Conservation (phyloP, 2,113 vertebrate genomes). For the Urocolius indicus region DNA sequence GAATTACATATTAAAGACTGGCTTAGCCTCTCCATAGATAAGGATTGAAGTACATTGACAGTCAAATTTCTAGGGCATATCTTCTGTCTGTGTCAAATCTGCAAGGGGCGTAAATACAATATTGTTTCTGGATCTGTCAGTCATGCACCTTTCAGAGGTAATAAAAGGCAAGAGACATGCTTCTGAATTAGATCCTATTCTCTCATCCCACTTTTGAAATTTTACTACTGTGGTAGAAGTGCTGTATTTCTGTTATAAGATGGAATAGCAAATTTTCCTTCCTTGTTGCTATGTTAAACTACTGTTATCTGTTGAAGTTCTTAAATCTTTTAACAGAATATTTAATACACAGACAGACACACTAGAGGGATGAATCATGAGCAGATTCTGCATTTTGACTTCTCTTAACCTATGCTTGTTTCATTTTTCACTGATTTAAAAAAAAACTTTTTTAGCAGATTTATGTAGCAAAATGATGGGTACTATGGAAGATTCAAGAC, state of each 20-base stretch:
- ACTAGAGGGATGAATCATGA: not conserved
- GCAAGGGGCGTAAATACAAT: not conserved
- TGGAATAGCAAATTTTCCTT: not conserved
- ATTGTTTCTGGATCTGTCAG: constrained; percentile 4
- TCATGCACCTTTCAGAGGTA: not conserved
- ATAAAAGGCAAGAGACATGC: not conserved
- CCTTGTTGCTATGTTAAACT: not conserved
- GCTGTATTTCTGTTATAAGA: not conserved
- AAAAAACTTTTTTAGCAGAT: not conserved
- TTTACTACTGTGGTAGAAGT: not conserved
- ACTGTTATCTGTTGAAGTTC: not conserved
- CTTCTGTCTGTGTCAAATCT: not conserved
- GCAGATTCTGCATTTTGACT: not conserved
- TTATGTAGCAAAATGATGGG: not conserved
- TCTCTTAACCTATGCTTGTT: not conserved
- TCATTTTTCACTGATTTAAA: not conserved
- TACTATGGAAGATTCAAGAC: not conserved
- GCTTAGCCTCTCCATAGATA: not conserved
- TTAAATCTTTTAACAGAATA: not conserved
- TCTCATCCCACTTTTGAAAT: not conserved
- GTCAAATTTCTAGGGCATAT: constrained; percentile 46
- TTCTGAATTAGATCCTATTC: not conserved
- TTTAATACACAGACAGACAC: not conserved
- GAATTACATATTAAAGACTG: not conserved
- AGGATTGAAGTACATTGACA: not conserved